These are phyloP conservation scores for Cloeon dipterum DNA, from an alignment of 2,888 invertebrate genomes.

Conservation along the genomic window DNA sequence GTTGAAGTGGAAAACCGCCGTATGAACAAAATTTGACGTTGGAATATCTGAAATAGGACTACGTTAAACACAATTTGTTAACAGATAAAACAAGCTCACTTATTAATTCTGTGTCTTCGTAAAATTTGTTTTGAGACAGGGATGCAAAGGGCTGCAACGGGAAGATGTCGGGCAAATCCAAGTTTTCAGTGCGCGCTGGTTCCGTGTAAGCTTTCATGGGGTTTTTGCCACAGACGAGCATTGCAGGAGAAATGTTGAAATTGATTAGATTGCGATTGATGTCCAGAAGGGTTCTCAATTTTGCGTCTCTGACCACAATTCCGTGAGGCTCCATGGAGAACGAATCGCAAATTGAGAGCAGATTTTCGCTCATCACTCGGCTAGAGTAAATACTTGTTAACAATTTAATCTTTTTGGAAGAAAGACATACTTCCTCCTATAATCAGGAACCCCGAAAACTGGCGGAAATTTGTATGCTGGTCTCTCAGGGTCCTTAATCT, in stretches of 20 bases:
- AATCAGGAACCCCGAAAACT: constrained; percentile 46
- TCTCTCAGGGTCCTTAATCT: constrained; percentile 38
- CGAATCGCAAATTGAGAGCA: not conserved
- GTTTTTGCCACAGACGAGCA: constrained; percentile 12
- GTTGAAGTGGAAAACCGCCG: constrained; percentile 49
- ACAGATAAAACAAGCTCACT: too few species aligned
- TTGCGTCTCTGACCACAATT: not conserved
- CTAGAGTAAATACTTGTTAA: not conserved
- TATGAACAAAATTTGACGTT: too few species aligned
- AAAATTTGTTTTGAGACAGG: constrained; percentile 35
- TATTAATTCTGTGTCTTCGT: constrained; percentile 33
- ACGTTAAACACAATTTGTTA: too few species aligned
- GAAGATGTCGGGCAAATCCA: constrained; percentile 41
- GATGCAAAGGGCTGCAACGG: constrained; percentile 54
- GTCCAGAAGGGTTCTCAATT: not conserved
- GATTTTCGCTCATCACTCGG: not conserved
- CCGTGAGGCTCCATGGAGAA: not conserved
- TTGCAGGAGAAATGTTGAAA: not conserved
- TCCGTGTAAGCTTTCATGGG: constrained; percentile 30
- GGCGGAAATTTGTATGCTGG: constrained; percentile 50
- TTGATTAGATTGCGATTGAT: not conserved
- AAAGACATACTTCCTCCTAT: constrained; percentile 38
- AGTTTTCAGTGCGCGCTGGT: constrained; percentile 21
- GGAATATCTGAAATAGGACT: too few species aligned
- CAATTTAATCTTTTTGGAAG: not conserved